phyloP scores from a whole-genome alignment of 2,797 vertebrate species.

The Cephalopachus bancanus region DNA sequence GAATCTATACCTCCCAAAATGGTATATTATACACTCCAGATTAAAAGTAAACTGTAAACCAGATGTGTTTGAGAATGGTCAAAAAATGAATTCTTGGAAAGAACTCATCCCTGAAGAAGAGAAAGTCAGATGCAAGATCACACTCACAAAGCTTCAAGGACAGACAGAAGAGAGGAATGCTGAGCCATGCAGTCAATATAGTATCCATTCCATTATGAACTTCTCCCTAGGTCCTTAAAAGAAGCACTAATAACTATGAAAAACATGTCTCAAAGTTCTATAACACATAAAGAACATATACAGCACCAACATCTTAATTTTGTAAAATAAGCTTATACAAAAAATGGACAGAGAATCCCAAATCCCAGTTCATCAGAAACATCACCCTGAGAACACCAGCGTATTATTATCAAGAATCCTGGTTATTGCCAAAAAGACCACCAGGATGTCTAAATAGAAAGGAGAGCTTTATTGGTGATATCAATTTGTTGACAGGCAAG shows the following conservation, averaged over 20 bases:
- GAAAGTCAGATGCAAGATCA: background rate
- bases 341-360: background rate
- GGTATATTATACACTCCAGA: background rate
- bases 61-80: background rate
- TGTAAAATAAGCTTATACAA: background rate
- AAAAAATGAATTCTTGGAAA: background rate
- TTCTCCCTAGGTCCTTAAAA: background rate
- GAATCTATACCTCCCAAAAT: background rate
- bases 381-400: background rate
- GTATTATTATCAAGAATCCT: background rate
- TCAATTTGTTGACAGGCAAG: background rate
- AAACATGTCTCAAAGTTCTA: background rate
- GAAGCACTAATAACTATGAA: background rate
- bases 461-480: background rate
- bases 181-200: background rate
- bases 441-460: background rate
- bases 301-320: background rate
- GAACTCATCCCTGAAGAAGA: background rate
- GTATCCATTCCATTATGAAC: background rate
- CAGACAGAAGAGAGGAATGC: background rate
- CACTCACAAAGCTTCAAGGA: background rate
- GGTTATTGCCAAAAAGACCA: background rate
- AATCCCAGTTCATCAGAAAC: background rate
- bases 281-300: background rate
- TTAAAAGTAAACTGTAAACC: background rate